A percentile compares a stretch with the other conserved stretches of the same genome.
Conservation (phyloP, 2,113 vertebrate genomes). For the Chamaea fasciata region DNA sequence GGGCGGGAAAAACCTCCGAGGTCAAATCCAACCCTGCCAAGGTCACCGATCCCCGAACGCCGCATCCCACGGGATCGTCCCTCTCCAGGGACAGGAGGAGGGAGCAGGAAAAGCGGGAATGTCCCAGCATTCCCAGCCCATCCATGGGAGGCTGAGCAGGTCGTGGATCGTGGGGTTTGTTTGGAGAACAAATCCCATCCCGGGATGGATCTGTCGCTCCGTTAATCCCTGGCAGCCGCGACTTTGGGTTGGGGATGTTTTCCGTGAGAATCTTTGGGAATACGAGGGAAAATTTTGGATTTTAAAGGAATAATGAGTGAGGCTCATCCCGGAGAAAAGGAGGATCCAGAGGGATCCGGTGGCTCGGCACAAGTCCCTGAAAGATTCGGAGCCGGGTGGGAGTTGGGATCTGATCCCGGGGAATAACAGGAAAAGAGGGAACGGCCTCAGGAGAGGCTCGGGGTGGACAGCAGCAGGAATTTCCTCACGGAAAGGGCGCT, state of each 20-base stretch:
- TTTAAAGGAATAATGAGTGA: not conserved
- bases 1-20: not conserved
- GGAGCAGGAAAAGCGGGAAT: not conserved
- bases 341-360: fast-evolving
- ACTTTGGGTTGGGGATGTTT: not conserved
- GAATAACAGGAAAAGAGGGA: not conserved
- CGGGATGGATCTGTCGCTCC: fast-evolving
- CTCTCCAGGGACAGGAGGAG: fast-evolving
- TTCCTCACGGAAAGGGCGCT: fast-evolving
- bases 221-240: fast-evolving
- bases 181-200: not conserved
- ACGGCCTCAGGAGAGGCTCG: fast-evolving
- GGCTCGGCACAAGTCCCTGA: not conserved
- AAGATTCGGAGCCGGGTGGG: fast-evolving
- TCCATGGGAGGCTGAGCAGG: fast-evolving
- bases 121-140: not conserved
- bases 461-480: not conserved
- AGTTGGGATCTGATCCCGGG: not conserved
- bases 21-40: too few species aligned
- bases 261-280: not conserved
- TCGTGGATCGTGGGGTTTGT: not conserved
- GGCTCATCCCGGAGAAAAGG: not conserved
- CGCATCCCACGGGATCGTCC: not conserved
- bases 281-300: not conserved
- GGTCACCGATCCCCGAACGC: not conserved